Evolutionary conservation across 2,888 invertebrate genomes (phyloP), one percentile per base, ranked within the genome.

Genomic region (Abrostola tripartita): DNA sequence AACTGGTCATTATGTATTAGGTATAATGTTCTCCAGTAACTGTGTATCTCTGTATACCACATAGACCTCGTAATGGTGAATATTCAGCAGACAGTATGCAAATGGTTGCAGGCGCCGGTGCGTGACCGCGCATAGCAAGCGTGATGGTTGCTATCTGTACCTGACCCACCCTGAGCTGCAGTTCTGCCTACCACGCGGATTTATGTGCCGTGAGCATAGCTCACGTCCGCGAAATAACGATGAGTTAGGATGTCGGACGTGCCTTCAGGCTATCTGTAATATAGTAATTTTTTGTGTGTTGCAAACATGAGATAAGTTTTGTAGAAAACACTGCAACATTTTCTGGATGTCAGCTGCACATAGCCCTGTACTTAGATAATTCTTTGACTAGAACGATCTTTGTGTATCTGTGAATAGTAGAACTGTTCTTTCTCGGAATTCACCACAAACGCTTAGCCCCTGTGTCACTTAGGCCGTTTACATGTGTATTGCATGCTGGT

Each of bases 81-180:
- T 74, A 74, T 74, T 65, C 74, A 61, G 58, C 24, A 68, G 49
- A 63, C 60, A 40, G 37, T 65, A 76, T 76, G 76, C 68, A 76
- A 76, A 76, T 76, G 65, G 56, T 49, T 63, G 70, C 65, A 58
- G 53, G 38, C 24, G 51, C 24, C 56, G 42, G 52, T 71, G 66
- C 76, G 76, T 76, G 76, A 71, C 76, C 61, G 49, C 56, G 76
- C 76, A 73, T 73, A 73, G 55, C 53, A 50, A 41, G 14, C 41
- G 40, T 52, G 38, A 37, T 60, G 44, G 42, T 47, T 53, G 51
- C 62, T 36, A 40, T 40, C 40, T 9, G 40, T 11, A 40, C 35
- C 61, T 68, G 61, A 56, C 52, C 59, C 52, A 58, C 58, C 60
- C 62, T 49, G 63, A 38, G 24, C 40, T 61, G 14, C 24, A 47